Evolutionary conservation across 2,113 vertebrate species (phyloP), one percentile per base, ranked within the genome.

Genomic region (Helogale parvula): DNA sequence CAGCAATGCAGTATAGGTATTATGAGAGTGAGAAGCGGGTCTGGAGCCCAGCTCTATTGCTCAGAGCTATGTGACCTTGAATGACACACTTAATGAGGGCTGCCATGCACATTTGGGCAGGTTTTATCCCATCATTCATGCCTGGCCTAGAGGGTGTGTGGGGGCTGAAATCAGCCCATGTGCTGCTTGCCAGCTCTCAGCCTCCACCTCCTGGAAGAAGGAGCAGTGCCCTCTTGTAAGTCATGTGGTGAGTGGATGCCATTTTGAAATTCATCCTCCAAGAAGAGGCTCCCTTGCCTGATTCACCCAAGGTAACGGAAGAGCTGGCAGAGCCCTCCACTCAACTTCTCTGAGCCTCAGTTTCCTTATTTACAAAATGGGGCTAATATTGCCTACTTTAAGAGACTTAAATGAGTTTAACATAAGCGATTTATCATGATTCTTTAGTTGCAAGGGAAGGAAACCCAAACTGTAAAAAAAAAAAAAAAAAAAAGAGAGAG

Each of bases 351-450:
- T 31, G 68, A 88, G 47, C 76, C 80, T 93, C 71, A 16, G 29
- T 94, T 84, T 96, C 69, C 54, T 74, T 68, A 47, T 74, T 33
- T 96, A 68, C 33, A 80, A 92, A 69, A 83, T 71, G n/a, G 29
- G 31, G 11, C 21, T 19, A 68, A 52, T 31, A n/a, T 38, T 6
- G 21, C 23, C 68, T 45, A 41, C 35, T 63, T 23, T 45, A 25
- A 60, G 19, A 45, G 12, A 19, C 9, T 88, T 88, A 72, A 69
- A 68, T 88, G 57, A 82, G 50, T 27, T 77, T 77, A 65, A 33
- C 4, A 21, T 15, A 16, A 3, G 23, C 60, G 38, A 71, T 35
- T 41, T 65, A 94, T 35, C 31, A 10, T 23, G 7, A 10, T 45
- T 76, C 72, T 86, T 83, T 38, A 79, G 45, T 13, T 83, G 35